A percentile compares a stretch with the other conserved stretches of the same genome.
Conservation (phyloP, 2,888 invertebrate genomes). For the Deilephila porcellus region DNA sequence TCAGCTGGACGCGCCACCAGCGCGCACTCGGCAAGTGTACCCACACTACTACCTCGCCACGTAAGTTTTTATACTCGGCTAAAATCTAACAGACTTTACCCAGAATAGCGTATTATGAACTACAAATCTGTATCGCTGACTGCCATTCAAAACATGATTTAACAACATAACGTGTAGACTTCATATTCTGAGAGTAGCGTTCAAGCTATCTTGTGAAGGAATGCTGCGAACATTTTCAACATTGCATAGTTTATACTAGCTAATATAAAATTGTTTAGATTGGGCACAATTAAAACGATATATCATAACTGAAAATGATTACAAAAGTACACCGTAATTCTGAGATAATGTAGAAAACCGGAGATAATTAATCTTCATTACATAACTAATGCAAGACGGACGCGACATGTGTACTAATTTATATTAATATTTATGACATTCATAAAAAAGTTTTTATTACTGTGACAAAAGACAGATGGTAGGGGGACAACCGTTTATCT, state of each 20-base stretch:
- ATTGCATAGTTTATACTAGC: background rate
- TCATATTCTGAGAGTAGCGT: background rate
- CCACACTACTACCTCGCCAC: background rate
- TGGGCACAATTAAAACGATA: no score
- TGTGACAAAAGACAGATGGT: constrained; percentile 40
- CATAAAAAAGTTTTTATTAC: constrained; percentile 27
- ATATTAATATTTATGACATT: constrained; percentile 16
- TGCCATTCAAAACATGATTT: background rate
- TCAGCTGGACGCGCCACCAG: constrained; percentile 57
- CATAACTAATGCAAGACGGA: background rate
- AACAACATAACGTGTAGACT: background rate
- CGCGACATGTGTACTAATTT: constrained; percentile 15
- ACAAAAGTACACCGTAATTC: background rate
- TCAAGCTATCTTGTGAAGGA: background rate
- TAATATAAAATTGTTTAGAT: background rate
- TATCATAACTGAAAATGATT: background rate
- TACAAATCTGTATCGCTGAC: constrained; percentile 10
- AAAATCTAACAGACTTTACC: background rate
- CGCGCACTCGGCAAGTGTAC: constrained; percentile 49
- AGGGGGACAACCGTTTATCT: constrained; percentile 36
- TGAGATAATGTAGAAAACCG: background rate
- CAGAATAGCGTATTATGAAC: background rate
- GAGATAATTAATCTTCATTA: constrained; percentile 16
- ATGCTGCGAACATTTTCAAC: background rate
- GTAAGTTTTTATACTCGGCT: constrained; percentile 1